A percentile compares a stretch with the other conserved stretches of the same genome.
Conservation (phyloP, 1,140 invertebrate genomes). For the Zaprionus kolodkinae region DNA sequence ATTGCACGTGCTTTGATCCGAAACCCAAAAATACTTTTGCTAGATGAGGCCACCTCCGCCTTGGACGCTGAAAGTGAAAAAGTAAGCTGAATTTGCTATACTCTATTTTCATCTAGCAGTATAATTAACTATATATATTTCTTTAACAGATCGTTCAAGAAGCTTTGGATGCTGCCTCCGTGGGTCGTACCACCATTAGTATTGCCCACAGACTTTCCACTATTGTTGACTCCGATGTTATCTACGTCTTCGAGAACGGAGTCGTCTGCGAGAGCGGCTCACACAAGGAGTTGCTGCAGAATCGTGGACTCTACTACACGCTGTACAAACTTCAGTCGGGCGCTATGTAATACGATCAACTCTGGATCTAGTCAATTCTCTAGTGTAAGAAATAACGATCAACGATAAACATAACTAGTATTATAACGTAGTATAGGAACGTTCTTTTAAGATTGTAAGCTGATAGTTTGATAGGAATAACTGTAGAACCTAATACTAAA, state of each 20-base stretch:
- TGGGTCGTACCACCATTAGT: constrained; percentile 90
- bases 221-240: constrained; percentile 87
- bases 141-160: constrained; percentile 87
- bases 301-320: constrained; percentile 89
- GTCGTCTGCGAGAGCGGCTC: constrained; percentile 89
- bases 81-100: constrained; percentile 68
- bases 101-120: neutral
- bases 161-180: constrained; percentile 88
- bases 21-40: constrained; percentile 90
- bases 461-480: constrained; percentile 6
- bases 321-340: constrained; percentile 87
- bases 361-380: constrained; percentile 25
- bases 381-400: constrained; percentile 59
- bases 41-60: constrained; percentile 96
- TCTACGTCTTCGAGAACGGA: constrained; percentile 89
- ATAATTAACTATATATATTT: neutral
- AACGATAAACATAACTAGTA: constrained; percentile 50
- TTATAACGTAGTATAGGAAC: constrained; percentile 39
- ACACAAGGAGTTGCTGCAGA: constrained; percentile 88
- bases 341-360: constrained; percentile 49
- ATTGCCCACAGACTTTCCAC: constrained; percentile 91
- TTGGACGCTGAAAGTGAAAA: constrained; percentile 93
- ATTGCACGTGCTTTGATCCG: constrained; percentile 92
- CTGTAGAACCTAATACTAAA: neutral
- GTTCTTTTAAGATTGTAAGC: neutral